phyloP scores from a whole-genome alignment of 2,113 vertebrate species.

The Pao palembangensis region DNA sequence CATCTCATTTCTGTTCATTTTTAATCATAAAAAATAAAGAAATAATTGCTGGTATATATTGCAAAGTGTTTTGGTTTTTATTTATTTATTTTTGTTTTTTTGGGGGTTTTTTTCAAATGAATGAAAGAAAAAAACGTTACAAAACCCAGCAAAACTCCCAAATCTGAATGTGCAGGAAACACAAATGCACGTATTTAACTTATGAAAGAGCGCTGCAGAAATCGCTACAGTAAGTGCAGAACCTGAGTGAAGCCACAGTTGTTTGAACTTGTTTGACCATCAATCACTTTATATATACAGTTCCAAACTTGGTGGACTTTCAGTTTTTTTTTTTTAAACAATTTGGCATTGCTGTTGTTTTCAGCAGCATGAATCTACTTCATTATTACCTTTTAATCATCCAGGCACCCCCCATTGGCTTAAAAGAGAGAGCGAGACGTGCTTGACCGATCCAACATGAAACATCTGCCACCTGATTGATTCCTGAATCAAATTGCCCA shows the following conservation, averaged over 20 bases:
- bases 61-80: no score
- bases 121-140: no score
- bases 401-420: slow-evolving; percentile 19
- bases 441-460: slow-evolving; percentile 54
- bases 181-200: background rate
- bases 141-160: background rate
- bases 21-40: no score
- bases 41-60: background rate
- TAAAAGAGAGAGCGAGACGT: slow-evolving; percentile 17
- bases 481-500: slow-evolving; percentile 62
- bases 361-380: background rate
- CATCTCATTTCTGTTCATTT: no score
- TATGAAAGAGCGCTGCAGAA: no score
- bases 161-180: background rate
- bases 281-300: slow-evolving; percentile 9
- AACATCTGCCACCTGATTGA: slow-evolving; percentile 70
- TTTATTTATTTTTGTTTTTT: background rate
- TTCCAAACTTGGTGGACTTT: background rate
- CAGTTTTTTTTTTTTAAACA: slow-evolving; percentile 9
- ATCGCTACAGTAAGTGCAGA: no score
- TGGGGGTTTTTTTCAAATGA: background rate
- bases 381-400: slow-evolving; percentile 6
- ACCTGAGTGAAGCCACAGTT: no score
- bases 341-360: slow-evolving; percentile 10
- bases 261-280: background rate